Evolutionary conservation across 2,888 invertebrate genomes (phyloP), one percentile per base, ranked within the genome.

Genomic region (Epiblema foenella): DNA sequence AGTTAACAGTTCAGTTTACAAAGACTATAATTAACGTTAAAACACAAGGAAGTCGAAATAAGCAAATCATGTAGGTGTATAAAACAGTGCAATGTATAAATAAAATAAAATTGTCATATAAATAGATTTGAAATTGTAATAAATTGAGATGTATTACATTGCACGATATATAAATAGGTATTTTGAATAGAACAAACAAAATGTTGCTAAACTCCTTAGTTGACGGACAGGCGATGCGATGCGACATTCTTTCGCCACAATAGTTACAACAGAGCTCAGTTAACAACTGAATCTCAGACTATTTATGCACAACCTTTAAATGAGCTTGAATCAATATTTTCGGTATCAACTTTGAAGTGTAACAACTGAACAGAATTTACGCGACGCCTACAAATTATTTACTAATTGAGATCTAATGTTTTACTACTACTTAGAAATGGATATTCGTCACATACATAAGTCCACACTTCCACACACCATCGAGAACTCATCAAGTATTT

Each of bases 231-330:
- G 75, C 67, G 71, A 70, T 73, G 46, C 63, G 42, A 3, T 12
- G 62, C 67, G 52, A 11, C 42, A 4, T 12, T 68, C 51, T 24
- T 15, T 59, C 72, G 75, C 74, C 69, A 70, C 67, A 76, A 33
- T 17, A 69, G 29, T 71, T 67, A 65, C 69, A 59, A 72, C 67
- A 73, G 59, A 73, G 75, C 72, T 73, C 79, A 74, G 80, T 79
- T 79, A 80, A 86, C 83, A 84, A 87, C 82, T 84, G 76, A 85
- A 83, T 77, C 77, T 86, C 85, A 86, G 81, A 88, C 84, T 86
- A 86, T 84, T 82, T 79, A 85, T 78, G 83, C 91, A 91, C 90
- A 91, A 91, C 91, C 91, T 85, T 89, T 75, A 85, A 81, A 90
- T 90, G 89, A 90, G 89, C 89, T 85, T 81, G 77, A 79, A 79